Conservation (phyloP, 2,113 vertebrate species). For the Apus apus region DNA sequence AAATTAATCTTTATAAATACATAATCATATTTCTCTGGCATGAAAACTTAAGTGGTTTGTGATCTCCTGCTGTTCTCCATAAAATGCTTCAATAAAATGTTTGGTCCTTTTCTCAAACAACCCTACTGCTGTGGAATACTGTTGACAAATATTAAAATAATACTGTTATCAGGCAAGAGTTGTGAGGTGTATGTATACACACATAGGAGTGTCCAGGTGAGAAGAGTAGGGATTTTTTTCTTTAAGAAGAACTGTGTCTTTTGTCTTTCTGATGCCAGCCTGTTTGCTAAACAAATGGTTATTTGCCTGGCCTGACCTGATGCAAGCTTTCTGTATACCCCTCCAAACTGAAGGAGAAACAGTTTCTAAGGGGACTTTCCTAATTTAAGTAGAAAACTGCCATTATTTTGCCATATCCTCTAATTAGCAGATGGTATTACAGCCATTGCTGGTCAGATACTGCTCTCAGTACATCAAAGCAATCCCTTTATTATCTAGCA, state of each 20-base stretch:
- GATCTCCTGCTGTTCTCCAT: slow-evolving; percentile 30
- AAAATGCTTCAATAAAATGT: slow-evolving; percentile 19
- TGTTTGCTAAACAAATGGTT: not conserved
- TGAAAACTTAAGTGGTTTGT: not conserved
- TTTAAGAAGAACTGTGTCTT: not conserved
- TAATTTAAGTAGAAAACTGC: slow-evolving; percentile 22
- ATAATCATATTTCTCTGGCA: slow-evolving; percentile 22
- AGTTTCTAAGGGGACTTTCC: not conserved
- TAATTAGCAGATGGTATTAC: slow-evolving; percentile 25
- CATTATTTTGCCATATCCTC: slow-evolving; percentile 18
- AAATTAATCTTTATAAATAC: slow-evolving; percentile 62
- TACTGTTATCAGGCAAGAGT: not conserved
- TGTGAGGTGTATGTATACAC: not conserved
- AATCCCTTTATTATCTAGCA: not conserved
- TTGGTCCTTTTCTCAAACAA: slow-evolving; percentile 10
- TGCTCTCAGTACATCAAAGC: not conserved
- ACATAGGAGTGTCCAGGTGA: not conserved
- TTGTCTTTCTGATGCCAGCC: not conserved
- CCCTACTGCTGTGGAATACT: not conserved
- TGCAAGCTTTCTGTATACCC: not conserved
- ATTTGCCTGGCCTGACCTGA: not conserved
- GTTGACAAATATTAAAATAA: not conserved
- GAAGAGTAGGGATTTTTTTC: not conserved
- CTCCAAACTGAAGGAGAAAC: not conserved
- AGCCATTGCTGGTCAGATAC: not conserved